Base-by-base conservation (phyloP, 92 coral and sea anemone species). In the Galaxea fascicularis region DNA sequence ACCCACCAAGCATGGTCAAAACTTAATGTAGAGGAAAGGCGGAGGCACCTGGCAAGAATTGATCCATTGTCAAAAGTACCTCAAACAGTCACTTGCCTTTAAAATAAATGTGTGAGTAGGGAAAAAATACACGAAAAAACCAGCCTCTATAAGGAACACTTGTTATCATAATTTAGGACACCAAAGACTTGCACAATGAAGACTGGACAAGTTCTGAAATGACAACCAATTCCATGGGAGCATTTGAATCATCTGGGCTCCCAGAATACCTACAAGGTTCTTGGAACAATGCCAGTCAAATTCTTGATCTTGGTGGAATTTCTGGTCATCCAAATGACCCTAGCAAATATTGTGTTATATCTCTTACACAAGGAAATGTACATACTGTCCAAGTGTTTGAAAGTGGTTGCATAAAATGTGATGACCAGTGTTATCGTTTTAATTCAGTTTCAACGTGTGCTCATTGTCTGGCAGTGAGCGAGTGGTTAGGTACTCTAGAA, bases 241-340 rank as follows among this genome's bases (percentile, higher is more conserved):
- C 29, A 65, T 83, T 73, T 75, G 72, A n/a, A 63, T 51, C 25
- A 24, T 74, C 79, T 56, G 73, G 87, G n/a, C 59, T 83, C 20
- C 87, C 87, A 14, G 54, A 73, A 53, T 57, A 47, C 29, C 31
- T 83, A 20, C 31, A 69, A 54, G 82, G 87, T 8, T 83, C 87
- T 11, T 83, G 87, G 87, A 25, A 39, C 56, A 73, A 83, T 79
- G 82, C 72, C 20, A 83, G 63, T 21, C 58, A 83, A 63, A 83
- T 83, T 58, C 30, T 77, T 46, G 77, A 77, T 41, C 69, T 77
- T 47, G 89, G 70, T 63, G 89, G 89, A 46, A 66, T 85, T 52
- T 57, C 77, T 66, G 45, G 46, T 29, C 67, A 47, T 69, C 89
- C 89, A 77, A 64, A 44, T 45, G 78, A 85, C 56, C 26, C 45